Base-by-base conservation (phyloP, 1,140 invertebrate genomes). In the Ctenoplectra terminalis region DNA sequence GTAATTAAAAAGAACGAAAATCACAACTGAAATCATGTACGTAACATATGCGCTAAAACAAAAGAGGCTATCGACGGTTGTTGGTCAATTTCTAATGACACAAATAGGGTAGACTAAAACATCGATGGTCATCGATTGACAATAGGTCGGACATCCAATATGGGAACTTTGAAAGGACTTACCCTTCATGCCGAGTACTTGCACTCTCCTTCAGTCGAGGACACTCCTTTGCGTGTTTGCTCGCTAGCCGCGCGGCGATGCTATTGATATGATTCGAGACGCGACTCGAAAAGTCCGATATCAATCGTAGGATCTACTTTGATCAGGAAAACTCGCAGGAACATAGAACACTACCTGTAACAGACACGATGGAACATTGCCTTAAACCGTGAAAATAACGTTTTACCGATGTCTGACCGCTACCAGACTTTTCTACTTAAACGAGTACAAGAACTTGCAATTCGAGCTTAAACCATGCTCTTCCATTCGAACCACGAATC, bases 171-270 rank as follows among this genome's bases (percentile, higher is more conserved):
- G 17, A 78, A 79, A 79, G 76, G 76, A 79, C 76, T 79, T 67
- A 79, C 76, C 76, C 76, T 79, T 79, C 76, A 79, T 79, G 67
- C 76, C 76, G 76, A 79, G 76, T 72, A 72, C 76, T 79, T 79
- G 76, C 76, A 15, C 76, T 61, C 76, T 79, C 76, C 76, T 52
- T 40, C 31, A 31, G 52, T 79, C 76, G 67, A 79, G 76, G 72
- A 56, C 56, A 79, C 76, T 61, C 76, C 72, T 50, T 78, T 43
- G 46, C 63, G 77, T 73, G 58, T 29, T 63, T 54, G 69, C 29
- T 70, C 40, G 61, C 7, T 75, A 29, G 60, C 52, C 17, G 40
- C 29, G 40, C 29, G 26, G 37, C 52, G 40, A 64, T 31, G 73
- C 34, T 79, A 61, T 72, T 67, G 76, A 79, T 72, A 63, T 66